Evolutionary conservation across 2,113 vertebrate species (phyloP).

Genomic region (Melanerpes formicivorus): DNA sequence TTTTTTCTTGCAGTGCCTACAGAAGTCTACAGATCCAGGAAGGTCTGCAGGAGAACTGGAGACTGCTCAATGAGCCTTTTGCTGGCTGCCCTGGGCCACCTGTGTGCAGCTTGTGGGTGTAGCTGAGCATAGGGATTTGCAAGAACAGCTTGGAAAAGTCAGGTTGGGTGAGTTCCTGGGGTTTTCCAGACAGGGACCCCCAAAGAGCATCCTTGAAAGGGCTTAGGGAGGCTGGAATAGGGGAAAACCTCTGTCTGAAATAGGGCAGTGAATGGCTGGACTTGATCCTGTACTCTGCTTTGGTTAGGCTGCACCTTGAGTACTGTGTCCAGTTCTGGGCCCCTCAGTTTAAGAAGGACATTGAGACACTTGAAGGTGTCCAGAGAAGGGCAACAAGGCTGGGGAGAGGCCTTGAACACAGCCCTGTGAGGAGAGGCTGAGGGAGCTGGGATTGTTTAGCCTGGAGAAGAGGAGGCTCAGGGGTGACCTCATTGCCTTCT

Average conservation of each 20-base stretch:
- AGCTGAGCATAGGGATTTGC: neutral
- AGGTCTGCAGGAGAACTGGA: neutral
- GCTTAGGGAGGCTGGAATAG: neutral
- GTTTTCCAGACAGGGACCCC: neutral
- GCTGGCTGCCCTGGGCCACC: neutral
- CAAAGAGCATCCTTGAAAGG: neutral
- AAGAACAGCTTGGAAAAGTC: neutral
- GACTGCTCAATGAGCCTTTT: fast-evolving
- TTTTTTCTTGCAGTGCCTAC: neutral
- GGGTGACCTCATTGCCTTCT: too few species aligned
- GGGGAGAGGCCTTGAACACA: too few species aligned
- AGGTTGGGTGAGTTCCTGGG: neutral
- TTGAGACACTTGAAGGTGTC: too few species aligned
- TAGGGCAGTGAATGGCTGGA: too few species aligned
- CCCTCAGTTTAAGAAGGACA: too few species aligned
- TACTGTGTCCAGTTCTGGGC: too few species aligned
- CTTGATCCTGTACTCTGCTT: too few species aligned
- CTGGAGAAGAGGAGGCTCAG: too few species aligned
- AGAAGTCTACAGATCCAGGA: neutral
- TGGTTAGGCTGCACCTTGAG: too few species aligned
- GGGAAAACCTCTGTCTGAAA: neutral
- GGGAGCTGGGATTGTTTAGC: too few species aligned
- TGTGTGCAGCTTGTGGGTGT: neutral
- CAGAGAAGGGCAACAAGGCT: too few species aligned
- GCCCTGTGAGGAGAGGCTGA: too few species aligned